Conservation (phyloP, 2,797 vertebrate genomes). For the Mus spretus region DNA sequence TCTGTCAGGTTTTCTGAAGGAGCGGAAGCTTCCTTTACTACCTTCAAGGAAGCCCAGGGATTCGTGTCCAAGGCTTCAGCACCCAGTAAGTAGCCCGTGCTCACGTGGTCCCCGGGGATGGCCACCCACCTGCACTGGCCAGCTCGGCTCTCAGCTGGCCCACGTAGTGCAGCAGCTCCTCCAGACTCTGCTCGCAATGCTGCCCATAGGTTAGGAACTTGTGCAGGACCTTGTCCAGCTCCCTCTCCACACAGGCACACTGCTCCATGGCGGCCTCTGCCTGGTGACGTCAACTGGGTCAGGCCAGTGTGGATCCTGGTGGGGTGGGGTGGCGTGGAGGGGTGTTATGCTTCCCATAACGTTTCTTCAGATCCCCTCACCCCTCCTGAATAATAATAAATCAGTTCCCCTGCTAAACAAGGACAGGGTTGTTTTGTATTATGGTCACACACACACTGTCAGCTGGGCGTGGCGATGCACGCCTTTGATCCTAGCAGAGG, state of each 20-base stretch:
- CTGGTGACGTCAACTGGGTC: constrained; percentile 1
- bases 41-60: background rate
- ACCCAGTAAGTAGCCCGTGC: background rate
- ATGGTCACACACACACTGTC: background rate
- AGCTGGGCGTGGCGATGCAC: background rate
- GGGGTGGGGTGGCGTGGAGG: too few species aligned
- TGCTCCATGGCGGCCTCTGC: constrained; percentile 91
- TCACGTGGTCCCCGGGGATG: background rate
- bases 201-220: constrained; percentile 95
- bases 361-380: background rate
- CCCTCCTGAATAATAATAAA: background rate
- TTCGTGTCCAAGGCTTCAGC: background rate
- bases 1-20: constrained; percentile 21
- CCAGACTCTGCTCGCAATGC: constrained; percentile 94
- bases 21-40: background rate
- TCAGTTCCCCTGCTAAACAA: background rate
- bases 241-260: constrained; percentile 95
- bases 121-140: constrained; percentile 90
- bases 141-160: constrained; percentile 94
- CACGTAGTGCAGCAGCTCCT: constrained; percentile 93
- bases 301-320: background rate
- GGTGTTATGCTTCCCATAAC: background rate
- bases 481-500: background rate
- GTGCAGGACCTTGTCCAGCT: constrained; percentile 96
- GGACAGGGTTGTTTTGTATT: background rate